These are phyloP conservation scores for Eurystomus glaucurus DNA, from an alignment of 2,797 vertebrate species.

Conservation along the genomic window DNA sequence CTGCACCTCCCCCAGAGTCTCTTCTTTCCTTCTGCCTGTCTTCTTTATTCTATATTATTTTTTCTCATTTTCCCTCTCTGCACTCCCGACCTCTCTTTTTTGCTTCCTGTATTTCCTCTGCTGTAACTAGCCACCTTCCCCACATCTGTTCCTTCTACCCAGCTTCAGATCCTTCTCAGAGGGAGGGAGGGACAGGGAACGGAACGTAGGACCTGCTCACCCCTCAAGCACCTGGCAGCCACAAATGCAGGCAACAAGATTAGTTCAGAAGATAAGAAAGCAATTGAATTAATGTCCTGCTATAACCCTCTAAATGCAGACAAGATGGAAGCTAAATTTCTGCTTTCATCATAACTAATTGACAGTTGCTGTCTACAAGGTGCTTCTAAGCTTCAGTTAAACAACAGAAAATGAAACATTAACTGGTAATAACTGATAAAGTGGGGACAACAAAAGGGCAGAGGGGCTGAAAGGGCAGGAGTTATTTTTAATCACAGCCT, in stretches of 20 bases:
- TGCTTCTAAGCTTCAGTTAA: neutral
- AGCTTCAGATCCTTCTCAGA: neutral
- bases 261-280: slow-evolving; percentile 37
- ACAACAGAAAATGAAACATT: slow-evolving; percentile 37
- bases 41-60: neutral
- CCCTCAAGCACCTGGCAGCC: neutral
- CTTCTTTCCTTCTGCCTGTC: neutral
- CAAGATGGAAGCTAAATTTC: slow-evolving; percentile 33
- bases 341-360: slow-evolving; percentile 56
- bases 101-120: neutral
- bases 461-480: neutral
- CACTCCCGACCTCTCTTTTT: neutral
- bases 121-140: neutral
- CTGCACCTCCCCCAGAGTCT: neutral
- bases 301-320: neutral
- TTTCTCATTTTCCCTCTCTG: neutral
- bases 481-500: neutral
- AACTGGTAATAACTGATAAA: slow-evolving; percentile 34
- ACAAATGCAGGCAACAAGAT: neutral
- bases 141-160: neutral
- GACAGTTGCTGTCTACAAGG: slow-evolving; percentile 21
- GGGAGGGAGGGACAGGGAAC: neutral
- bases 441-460: neutral
- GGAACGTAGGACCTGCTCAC: neutral
- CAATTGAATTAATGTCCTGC: slow-evolving; percentile 24